Evolutionary conservation across 2,113 vertebrate genomes (phyloP).

Genomic region (Coreoperca whiteheadi): DNA sequence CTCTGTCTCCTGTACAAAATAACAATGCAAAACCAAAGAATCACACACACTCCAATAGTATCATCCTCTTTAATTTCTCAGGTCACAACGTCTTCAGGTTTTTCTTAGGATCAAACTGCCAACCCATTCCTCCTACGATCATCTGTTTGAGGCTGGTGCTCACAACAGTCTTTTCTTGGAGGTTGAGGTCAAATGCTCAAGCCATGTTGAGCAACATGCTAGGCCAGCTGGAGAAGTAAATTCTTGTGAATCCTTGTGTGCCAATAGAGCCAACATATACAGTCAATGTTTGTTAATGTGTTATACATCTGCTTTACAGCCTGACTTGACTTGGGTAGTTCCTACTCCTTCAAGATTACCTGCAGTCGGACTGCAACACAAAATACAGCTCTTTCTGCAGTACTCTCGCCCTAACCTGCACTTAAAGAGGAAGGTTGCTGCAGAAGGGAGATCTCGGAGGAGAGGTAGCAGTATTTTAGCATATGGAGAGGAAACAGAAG

Average conservation of each 20-base stretch:
- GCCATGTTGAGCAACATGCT: constrained; percentile 43
- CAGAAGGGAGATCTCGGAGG: constrained; percentile 6
- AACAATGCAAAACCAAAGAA: not conserved
- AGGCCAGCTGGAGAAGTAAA: constrained; percentile 66
- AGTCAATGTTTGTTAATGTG: not conserved
- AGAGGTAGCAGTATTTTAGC: constrained; percentile 42
- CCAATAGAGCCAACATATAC: constrained; percentile 2
- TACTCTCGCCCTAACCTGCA: constrained; percentile 21
- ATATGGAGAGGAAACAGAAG: constrained; percentile 55
- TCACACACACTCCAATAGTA: constrained; percentile 15
- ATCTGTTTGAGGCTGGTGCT: constrained; percentile 31
- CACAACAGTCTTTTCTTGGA: constrained; percentile 28
- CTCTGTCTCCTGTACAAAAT: constrained; percentile 69
- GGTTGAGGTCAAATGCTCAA: constrained; percentile 53
- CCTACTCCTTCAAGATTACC: constrained; percentile 13
- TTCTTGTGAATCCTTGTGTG: too few species aligned
- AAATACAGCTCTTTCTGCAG: not conserved
- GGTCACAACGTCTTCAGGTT: not conserved
- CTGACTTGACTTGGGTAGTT: not conserved
- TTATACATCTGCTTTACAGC: not conserved
- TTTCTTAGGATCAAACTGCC: not conserved
- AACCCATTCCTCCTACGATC: not conserved
- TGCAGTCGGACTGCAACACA: not conserved
- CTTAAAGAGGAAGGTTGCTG: constrained; percentile 14
- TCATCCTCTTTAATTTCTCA: not conserved